These are phyloP conservation scores for Toxostoma redivivum DNA, from an alignment of 2,113 vertebrate species.

Conservation along the genomic window DNA sequence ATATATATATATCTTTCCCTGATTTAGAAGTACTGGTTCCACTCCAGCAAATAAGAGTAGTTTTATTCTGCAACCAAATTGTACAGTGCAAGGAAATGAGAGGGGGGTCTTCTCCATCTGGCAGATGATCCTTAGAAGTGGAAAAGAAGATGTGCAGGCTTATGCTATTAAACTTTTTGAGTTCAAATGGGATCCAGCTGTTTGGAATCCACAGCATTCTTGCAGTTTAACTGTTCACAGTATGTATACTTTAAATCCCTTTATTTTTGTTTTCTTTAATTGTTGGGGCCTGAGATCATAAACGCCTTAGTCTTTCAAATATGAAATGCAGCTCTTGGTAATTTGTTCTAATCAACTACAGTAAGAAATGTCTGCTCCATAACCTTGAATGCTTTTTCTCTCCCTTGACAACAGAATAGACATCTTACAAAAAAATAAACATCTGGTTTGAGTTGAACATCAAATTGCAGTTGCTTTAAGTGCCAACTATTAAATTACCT, in stretches of 20 bases:
- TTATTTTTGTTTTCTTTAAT: conserved; percentile 33
- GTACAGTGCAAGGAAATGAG: neutral
- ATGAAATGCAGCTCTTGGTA: conserved; percentile 33
- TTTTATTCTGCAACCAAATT: neutral
- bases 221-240: neutral
- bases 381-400: conserved; percentile 44
- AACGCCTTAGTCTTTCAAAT: conserved; percentile 30
- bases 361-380: conserved; percentile 40
- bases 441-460: conserved; percentile 51
- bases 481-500: conserved; percentile 67
- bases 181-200: conserved; percentile 48
- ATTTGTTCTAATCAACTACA: conserved; percentile 48
- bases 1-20: neutral
- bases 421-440: conserved; percentile 32
- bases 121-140: conserved; percentile 26
- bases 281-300: conserved; percentile 9
- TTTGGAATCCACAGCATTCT: neutral
- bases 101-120: neutral
- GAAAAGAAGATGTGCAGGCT: conserved; percentile 50
- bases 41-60: neutral
- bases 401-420: conserved; percentile 47
- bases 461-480: conserved; percentile 29
- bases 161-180: conserved; percentile 40
- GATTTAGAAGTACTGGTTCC: neutral
- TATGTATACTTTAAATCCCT: neutral